Percentiles rank a stretch among this genome's conserved stretches.
Conservation (phyloP, 2,888 invertebrate genomes). For the Drosophila infuscata region DNA sequence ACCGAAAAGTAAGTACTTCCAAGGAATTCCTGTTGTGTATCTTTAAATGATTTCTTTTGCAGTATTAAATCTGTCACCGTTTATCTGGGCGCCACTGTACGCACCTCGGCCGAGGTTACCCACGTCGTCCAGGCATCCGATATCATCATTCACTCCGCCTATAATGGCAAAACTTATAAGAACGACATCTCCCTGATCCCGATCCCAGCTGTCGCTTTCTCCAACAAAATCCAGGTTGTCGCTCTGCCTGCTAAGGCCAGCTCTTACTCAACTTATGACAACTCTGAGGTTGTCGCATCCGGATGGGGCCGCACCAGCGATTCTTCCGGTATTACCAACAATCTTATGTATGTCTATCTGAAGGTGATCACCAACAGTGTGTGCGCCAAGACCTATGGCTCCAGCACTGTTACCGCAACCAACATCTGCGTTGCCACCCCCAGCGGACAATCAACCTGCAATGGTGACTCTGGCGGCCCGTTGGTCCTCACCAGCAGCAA, state of each 20-base stretch:
- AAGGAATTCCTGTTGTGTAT: too few relatives aligned
- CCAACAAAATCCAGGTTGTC: slow-evolving; percentile 19
- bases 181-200: slow-evolving; percentile 77
- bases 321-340: slow-evolving; percentile 69
- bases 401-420: slow-evolving; percentile 45
- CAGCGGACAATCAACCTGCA: slow-evolving; percentile 72
- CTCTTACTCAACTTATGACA: slow-evolving; percentile 52
- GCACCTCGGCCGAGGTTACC: slow-evolving; percentile 61
- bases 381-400: slow-evolving; percentile 83
- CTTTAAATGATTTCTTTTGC: neutral
- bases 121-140: slow-evolving; percentile 28
- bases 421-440: slow-evolving; percentile 68
- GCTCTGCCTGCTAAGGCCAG: slow-evolving; percentile 45
- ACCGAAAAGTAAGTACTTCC: slow-evolving; percentile 59
- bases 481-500: slow-evolving; percentile 47
- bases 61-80: slow-evolving; percentile 67
- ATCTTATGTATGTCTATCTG: slow-evolving; percentile 59
- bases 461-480: slow-evolving; percentile 83
- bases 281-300: slow-evolving; percentile 45
- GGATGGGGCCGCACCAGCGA: slow-evolving; percentile 75
- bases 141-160: slow-evolving; percentile 83
- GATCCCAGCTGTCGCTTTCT: slow-evolving; percentile 40
- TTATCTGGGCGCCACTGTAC: slow-evolving; percentile 73
- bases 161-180: slow-evolving; percentile 47
- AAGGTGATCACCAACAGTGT: slow-evolving; percentile 69